Conservation (phyloP, 64 coral and sea anemone species). For the Hydrozoanthus tunicans region DNA sequence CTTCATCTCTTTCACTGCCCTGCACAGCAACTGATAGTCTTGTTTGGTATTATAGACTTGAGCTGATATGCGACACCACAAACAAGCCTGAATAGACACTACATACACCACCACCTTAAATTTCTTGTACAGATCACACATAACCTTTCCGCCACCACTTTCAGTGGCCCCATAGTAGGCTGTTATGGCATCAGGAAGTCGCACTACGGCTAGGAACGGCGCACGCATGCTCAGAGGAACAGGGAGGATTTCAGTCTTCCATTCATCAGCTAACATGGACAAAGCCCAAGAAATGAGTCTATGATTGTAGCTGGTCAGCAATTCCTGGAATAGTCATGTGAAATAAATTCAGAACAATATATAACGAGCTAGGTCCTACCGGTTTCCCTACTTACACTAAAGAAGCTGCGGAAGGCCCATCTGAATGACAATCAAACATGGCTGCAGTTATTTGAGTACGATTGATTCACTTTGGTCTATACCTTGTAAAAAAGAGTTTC, state of each 20-base stretch:
- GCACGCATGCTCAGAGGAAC: slow-evolving; percentile 81
- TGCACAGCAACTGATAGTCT: slow-evolving; percentile 60
- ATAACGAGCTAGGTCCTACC: too few species aligned
- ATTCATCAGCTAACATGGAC: slow-evolving; percentile 64
- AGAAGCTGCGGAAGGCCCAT: too few species aligned
- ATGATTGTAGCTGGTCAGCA: slow-evolving; percentile 63
- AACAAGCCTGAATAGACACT: slow-evolving; percentile 64
- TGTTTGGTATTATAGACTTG: slow-evolving; percentile 72
- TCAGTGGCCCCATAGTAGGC: slow-evolving; percentile 66
- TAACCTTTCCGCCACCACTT: slow-evolving; percentile 1
- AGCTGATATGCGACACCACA: slow-evolving; percentile 78
- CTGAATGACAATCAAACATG: too few species aligned
- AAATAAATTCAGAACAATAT: not conserved
- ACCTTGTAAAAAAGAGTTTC: too few species aligned
- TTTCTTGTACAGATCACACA: slow-evolving; percentile 43
- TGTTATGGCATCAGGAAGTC: slow-evolving; percentile 54
- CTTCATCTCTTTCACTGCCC: slow-evolving; percentile 24
- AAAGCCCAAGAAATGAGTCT: slow-evolving; percentile 70
- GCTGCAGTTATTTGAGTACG: too few species aligned
- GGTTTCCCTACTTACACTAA: too few species aligned
- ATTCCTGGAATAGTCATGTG: slow-evolving; percentile 3
- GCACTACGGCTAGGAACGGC: slow-evolving; percentile 69
- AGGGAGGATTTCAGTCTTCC: slow-evolving; percentile 72
- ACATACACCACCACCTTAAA: slow-evolving; percentile 62
- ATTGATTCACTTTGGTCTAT: too few species aligned